phyloP scores from a whole-genome alignment of 2,888 invertebrate genomes.

The Apamea crenata region DNA sequence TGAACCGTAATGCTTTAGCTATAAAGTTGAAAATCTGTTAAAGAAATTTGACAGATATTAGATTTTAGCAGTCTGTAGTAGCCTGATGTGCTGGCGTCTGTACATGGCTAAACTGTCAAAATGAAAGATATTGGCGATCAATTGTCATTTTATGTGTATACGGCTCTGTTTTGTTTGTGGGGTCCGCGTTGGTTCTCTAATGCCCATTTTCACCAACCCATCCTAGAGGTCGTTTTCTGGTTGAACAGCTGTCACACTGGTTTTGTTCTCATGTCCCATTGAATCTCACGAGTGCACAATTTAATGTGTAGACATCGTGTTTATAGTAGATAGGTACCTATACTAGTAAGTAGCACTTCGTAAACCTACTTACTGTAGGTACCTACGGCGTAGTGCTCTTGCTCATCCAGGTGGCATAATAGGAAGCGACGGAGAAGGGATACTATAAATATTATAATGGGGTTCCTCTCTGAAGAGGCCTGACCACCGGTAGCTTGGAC shows the following conservation, averaged over 20 bases:
- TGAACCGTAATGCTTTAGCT: too few relatives aligned
- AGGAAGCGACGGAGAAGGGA: not conserved
- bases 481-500: not conserved
- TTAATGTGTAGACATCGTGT: not conserved
- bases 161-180: not conserved
- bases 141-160: not conserved
- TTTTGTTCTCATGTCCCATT: not conserved
- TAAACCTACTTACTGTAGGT: not conserved
- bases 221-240: not conserved
- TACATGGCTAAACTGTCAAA: not conserved
- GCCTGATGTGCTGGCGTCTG: too few relatives aligned
- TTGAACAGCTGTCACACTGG: not conserved
- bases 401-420: slow-evolving; percentile 7
- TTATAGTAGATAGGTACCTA: not conserved
- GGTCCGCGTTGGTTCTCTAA: not conserved
- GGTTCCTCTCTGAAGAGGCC: not conserved
- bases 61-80: too few relatives aligned
- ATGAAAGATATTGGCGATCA: not conserved
- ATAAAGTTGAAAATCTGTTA: too few relatives aligned
- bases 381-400: not conserved
- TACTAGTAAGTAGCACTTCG: not conserved
- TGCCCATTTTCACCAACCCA: too few relatives aligned
- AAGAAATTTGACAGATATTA: too few relatives aligned
- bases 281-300: not conserved
- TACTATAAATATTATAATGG: slow-evolving; percentile 1